Conservation (phyloP, 2,888 invertebrate genomes). For the Morpho deidamia region DNA sequence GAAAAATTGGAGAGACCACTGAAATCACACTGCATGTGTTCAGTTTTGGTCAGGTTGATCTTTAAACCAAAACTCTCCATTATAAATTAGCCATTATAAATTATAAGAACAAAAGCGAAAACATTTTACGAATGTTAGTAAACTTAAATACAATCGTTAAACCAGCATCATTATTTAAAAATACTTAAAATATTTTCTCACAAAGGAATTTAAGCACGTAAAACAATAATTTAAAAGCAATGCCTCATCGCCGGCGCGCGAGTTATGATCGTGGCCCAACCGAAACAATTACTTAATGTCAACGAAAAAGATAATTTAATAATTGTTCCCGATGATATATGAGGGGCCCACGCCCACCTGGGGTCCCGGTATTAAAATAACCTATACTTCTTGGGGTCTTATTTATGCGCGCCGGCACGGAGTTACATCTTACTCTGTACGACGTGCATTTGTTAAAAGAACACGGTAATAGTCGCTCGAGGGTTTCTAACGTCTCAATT, state of each 20-base stretch:
- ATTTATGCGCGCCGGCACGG: conserved; percentile 68
- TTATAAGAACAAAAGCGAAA: background rate
- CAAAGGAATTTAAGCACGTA: conserved; percentile 48
- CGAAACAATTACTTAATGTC: conserved; percentile 78
- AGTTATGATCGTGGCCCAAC: conserved; percentile 51
- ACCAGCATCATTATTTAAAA: conserved; percentile 21
- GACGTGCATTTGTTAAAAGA: conserved; percentile 75
- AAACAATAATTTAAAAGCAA: conserved; percentile 55
- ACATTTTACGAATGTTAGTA: background rate
- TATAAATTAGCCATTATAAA: no score
- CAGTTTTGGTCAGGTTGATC: no score
- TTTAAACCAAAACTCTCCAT: no score
- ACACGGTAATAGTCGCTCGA: conserved; percentile 72
- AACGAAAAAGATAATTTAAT: conserved; percentile 77
- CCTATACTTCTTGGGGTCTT: conserved; percentile 60
- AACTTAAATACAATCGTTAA: conserved; percentile 1
- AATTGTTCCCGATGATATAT: conserved; percentile 74
- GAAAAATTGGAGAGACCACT: no score
- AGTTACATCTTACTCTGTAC: conserved; percentile 72
- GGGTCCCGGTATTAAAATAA: conserved; percentile 67
- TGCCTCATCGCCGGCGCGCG: conserved; percentile 56
- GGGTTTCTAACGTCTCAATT: conserved; percentile 78
- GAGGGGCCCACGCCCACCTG: conserved; percentile 69
- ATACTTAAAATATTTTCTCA: conserved; percentile 37
- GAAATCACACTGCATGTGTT: no score